Conservation (phyloP, 1,140 invertebrate species). For the Musca domestica region DNA sequence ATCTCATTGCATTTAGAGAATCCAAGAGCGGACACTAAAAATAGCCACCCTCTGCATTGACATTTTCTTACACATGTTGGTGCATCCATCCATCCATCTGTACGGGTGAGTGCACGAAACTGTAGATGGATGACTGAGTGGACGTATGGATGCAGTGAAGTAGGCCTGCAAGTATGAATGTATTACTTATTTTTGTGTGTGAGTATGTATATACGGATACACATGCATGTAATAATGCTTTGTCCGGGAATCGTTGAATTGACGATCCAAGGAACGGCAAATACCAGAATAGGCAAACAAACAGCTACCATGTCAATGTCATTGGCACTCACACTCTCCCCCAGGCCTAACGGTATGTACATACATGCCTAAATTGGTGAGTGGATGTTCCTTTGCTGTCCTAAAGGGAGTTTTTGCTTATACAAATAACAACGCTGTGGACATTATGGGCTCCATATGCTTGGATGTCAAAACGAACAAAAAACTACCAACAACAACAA, state of each 20-base stretch:
- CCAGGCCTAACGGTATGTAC: too few species aligned
- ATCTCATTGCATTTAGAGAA: constrained; percentile 6
- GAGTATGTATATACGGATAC: too few species aligned
- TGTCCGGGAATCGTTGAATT: not conserved
- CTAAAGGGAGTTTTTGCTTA: too few species aligned
- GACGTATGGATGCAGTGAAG: constrained; percentile 10
- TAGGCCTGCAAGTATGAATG: not conserved
- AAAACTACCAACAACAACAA: not conserved
- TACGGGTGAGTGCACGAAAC: not conserved
- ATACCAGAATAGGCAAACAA: constrained; percentile 21
- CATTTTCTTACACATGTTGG: not conserved
- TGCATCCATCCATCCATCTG: not conserved
- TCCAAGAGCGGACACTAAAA: constrained; percentile 26
- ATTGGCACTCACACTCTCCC: constrained; percentile 22
- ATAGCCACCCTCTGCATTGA: constrained; percentile 26
- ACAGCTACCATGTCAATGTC: constrained; percentile 27
- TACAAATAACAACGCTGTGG: not conserved
- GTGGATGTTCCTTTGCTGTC: too few species aligned
- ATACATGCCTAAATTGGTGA: too few species aligned
- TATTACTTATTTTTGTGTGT: not conserved
- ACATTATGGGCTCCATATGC: constrained; percentile 15
- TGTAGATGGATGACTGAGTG: constrained; percentile 16
- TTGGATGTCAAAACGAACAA: not conserved
- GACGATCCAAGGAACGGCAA: constrained; percentile 19
- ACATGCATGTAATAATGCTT: not conserved